Evolutionary conservation across 2,888 invertebrate genomes (phyloP).

Genomic region (Lamellibrachia satsuma): DNA sequence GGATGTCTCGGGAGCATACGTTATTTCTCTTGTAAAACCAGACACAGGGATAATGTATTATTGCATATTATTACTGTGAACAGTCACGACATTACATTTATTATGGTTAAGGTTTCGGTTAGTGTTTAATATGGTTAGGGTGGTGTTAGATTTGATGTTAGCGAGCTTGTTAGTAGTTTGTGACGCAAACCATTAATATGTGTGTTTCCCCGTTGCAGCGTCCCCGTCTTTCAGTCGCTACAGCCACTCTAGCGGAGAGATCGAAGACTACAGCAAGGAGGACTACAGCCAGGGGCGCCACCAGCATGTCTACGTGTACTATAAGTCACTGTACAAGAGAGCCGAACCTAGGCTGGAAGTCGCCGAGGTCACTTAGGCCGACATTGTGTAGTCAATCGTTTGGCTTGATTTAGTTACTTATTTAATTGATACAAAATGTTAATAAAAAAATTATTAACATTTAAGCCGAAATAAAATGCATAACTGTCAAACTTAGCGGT

Average conservation of each 20-base stretch:
- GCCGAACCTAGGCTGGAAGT: neutral
- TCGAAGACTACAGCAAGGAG: constrained; percentile 43
- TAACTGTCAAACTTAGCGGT: neutral
- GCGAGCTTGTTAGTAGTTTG: no score
- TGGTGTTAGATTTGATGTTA: neutral
- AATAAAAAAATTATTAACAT: neutral
- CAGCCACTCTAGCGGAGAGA: constrained; percentile 46
- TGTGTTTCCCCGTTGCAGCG: constrained; percentile 35
- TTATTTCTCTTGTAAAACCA: no score
- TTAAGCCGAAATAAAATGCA: neutral
- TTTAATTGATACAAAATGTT: neutral
- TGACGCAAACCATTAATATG: neutral
- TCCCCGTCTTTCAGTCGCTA: constrained; percentile 45
- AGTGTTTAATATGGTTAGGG: neutral
- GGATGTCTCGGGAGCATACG: no score
- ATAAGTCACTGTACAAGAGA: constrained; percentile 42
- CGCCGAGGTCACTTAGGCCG: constrained; percentile 2
- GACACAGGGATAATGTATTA: no score
- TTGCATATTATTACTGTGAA: no score
- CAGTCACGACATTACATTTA: no score
- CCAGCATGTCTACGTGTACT: constrained; percentile 45
- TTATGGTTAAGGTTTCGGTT: neutral
- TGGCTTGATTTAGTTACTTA: neutral
- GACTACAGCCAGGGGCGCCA: constrained; percentile 39
- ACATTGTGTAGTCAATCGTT: neutral